Conservation (phyloP, 2,113 vertebrate genomes). For the Oryzias celebensis region DNA sequence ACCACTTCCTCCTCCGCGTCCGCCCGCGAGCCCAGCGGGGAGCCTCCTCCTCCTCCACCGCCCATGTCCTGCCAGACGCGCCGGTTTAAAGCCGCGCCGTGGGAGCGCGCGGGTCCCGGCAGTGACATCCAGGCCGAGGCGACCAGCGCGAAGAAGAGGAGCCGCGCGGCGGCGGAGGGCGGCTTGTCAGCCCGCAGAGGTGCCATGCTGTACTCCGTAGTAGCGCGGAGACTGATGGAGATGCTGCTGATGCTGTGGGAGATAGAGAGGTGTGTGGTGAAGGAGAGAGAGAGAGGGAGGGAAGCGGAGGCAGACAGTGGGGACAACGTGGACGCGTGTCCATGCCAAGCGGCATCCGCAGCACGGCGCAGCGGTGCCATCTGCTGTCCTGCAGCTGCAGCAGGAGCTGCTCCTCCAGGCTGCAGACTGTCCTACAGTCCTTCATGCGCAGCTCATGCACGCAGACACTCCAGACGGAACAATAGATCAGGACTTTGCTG, state of each 20-base stretch:
- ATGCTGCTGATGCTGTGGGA: conserved; percentile 70
- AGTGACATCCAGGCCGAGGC: conserved; percentile 68
- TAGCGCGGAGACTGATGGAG: conserved; percentile 72
- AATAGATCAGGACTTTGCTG: no score
- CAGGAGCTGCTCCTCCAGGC: not conserved
- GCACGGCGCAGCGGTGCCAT: conserved; percentile 72
- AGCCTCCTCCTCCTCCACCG: conserved; percentile 40
- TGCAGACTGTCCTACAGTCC: no score
- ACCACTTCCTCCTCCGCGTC: conserved; percentile 31
- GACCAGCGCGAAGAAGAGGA: conserved; percentile 61
- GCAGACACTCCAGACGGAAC: no score
- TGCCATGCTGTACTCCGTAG: conserved; percentile 79
- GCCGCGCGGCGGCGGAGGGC: conserved; percentile 52
- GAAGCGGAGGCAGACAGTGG: conserved; percentile 67
- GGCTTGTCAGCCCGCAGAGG: conserved; percentile 57
- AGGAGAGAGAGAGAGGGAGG: conserved; percentile 61
- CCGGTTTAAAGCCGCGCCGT: conserved; percentile 60
- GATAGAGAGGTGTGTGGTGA: conserved; percentile 73
- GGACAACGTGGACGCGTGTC: conserved; percentile 74
- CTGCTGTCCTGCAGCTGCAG: conserved; percentile 58
- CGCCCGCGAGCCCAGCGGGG: conserved; percentile 32
- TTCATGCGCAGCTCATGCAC: no score
- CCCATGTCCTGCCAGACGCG: conserved; percentile 55
- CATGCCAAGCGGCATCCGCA: conserved; percentile 50
- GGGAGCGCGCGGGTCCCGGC: conserved; percentile 66